Conservation (phyloP, 2,113 vertebrate species). For the Empidonax traillii region DNA sequence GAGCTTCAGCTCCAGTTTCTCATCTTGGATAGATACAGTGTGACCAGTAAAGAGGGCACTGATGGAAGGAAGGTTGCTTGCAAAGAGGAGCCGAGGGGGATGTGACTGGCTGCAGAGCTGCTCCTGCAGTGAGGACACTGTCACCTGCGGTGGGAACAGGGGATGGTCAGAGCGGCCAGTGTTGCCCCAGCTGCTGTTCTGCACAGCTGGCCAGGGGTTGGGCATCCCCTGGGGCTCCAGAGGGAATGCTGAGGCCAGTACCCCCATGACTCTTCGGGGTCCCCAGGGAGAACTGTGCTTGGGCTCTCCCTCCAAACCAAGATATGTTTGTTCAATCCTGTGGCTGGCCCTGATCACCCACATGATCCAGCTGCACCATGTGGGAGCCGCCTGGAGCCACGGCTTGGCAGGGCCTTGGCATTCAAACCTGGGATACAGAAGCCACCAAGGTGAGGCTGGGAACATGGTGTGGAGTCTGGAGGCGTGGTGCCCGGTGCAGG, state of each 20-base stretch:
- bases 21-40: not conserved
- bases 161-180: not conserved
- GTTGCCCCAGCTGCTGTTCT: not conserved
- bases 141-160: not conserved
- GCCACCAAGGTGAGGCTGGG: fast-evolving
- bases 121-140: not conserved
- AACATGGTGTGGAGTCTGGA: not conserved
- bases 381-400: fast-evolving
- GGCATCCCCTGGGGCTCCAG: not conserved
- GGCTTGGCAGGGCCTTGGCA: fast-evolving
- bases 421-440: not conserved
- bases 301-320: not conserved
- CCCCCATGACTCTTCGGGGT: not conserved
- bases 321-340: not conserved
- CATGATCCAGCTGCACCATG: fast-evolving
- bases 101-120: not conserved
- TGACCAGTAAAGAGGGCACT: not conserved
- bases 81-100: not conserved
- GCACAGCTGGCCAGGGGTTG: not conserved
- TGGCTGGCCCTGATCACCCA: not conserved
- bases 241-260: not conserved
- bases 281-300: not conserved
- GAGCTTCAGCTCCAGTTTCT: not conserved
- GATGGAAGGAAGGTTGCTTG: fast-evolving
- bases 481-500: not conserved